Conservation (phyloP, 2,797 vertebrate species). For the Sebastes jordani region DNA sequence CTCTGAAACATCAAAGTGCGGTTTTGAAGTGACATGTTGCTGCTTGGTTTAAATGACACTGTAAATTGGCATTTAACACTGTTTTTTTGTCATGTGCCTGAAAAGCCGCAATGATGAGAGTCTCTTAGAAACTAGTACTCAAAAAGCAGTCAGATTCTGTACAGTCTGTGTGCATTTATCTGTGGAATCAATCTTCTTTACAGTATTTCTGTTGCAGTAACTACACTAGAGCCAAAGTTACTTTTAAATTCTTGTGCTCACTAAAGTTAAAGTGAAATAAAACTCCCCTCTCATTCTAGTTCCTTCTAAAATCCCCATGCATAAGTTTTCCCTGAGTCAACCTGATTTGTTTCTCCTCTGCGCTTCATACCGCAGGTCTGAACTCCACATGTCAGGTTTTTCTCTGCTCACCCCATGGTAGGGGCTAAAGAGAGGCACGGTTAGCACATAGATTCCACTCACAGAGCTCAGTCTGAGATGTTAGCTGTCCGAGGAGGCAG, state of each 20-base stretch:
- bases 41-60: too few relatives aligned
- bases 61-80: too few relatives aligned
- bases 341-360: constrained; percentile 72
- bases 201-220: background rate
- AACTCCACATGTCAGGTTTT: constrained; percentile 75
- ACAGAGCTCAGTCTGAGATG: constrained; percentile 76
- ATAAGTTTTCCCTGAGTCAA: constrained; percentile 75
- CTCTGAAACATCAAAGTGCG: too few relatives aligned
- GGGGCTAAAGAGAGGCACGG: constrained; percentile 75
- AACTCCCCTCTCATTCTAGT: constrained; percentile 41
- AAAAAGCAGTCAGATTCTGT: background rate
- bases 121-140: too few relatives aligned
- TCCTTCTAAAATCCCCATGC: constrained; percentile 61
- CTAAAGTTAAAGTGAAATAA: constrained; percentile 53
- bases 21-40: too few relatives aligned
- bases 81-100: too few relatives aligned
- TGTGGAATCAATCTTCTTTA: constrained; percentile 1
- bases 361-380: constrained; percentile 62
- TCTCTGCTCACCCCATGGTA: constrained; percentile 68
- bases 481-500: constrained; percentile 84
- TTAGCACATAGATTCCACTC: constrained; percentile 79
- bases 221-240: constrained; percentile 15
- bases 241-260: constrained; percentile 26
- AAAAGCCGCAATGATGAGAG: too few relatives aligned
- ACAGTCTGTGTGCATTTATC: constrained; percentile 9